Evolutionary conservation across 2,888 invertebrate genomes (phyloP), one percentile per base, ranked within the genome.

Genomic region (Diploptera punctata): DNA sequence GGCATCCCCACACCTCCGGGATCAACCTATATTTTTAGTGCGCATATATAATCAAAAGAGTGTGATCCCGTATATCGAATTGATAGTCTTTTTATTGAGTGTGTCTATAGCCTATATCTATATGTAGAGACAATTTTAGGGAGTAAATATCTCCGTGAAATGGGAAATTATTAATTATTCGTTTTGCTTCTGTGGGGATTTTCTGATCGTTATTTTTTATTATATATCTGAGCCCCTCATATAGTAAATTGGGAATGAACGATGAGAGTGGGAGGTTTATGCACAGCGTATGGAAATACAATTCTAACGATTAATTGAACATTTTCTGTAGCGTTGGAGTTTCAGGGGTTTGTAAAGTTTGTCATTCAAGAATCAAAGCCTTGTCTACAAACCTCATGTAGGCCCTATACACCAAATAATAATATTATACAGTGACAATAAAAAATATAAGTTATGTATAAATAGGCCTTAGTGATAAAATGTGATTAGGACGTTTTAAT

Each of bases 81-180:
- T 57, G 57, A 47, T 47, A 29, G 57, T 57, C 57, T 57, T 57
- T 52, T 57, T 57, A 57, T 29, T 57, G 57, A 10, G 57, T 18
- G 5, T 16, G 29, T 29, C 24, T 57, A 57, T 29, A 57, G 57
- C 26, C n/a, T n/a, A n/a, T n/a, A n/a, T n/a, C n/a, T n/a, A n/a
- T n/a, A n/a, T n/a, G n/a, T 52, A 21, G 52, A 52, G 24, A 16
- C 52, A 52, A 52, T 52, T 57, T 24, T 57, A 57, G 29, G 29
- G 57, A 29, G 57, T 57, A 57, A 57, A 57, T 57, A 57, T 57
- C 57, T 57, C 26, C 10, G 29, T 24, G 57, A 29, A 57, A 57
- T 57, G 57, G 57, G 57, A 57, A 57, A 57, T 57, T 57, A 29
- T 57, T 57, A 57, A 57, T 57, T 57, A 57, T 57, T 29, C 57